Base-by-base conservation (phyloP, 1,140 invertebrate species). In the Nylanderia fulva region DNA sequence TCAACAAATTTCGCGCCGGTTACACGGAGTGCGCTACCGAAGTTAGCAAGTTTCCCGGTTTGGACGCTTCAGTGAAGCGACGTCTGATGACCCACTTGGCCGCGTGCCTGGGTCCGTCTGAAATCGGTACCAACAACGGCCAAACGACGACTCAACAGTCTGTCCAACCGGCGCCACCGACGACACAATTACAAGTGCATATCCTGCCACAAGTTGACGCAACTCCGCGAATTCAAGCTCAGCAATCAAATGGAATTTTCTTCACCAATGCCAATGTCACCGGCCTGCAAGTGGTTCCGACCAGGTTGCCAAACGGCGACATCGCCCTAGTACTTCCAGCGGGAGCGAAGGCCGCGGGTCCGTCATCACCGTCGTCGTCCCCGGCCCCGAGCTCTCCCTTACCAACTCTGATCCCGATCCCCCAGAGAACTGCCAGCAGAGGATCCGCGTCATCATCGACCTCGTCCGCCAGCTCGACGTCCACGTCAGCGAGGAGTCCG, bases 1-100 rank as follows among this genome's bases (percentile, higher is more conserved):
- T 98, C 1, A 97, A 97, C 94, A 98, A 98, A 93, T 99, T 98
- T 94, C 96, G 97, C 75, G 97, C 97, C 3, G 98, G 98, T 1
- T 99, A 98, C 94, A 96, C 96, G 76, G 98, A 99, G 91, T 99
- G 98, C 92, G 97, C 98, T 18, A 95, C 96, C 15, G 98, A 99
- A 95, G 98, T 99, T 8, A 96, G 96, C 74, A 96, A 96, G 90
- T 98, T 97, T 92, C 96, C 97, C 33, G 96, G 96, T 9, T 93
- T 98, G 24, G 98, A 98, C 60, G 94, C 96, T 0, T 95, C 96
- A 0, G 95, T 98, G 24, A 96, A 96, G 90, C 96, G 97, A 69
- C 95, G 97, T 60, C 95, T 98, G 5, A 95, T 98, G 82, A 95
- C 96, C 83, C 97, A 98, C 92, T 95, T 98, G 83, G 96, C 96